Base-by-base conservation (phyloP, 2,888 invertebrate genomes). In the Hydraecia micacea region DNA sequence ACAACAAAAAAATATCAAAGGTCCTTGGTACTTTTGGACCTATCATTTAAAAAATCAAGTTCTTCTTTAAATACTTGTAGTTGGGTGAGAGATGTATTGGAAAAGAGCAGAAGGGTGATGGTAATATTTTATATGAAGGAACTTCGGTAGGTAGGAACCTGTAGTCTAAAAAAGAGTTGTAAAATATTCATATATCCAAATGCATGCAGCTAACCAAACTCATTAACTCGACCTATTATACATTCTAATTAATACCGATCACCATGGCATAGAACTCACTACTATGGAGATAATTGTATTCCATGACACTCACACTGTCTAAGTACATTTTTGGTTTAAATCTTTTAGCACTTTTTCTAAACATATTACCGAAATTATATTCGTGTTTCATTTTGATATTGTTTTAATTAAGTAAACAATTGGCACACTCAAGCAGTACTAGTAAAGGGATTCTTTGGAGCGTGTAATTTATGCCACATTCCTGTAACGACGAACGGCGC, bases 391-490 rank as follows among this genome's bases (percentile, higher is more conserved):
- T 69, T 52, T 70, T 52, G 25, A 52, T 28, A 25, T 70, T n/a
- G 11, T n/a, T 36, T 36, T 39, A 36, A 36, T 52, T n/a, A 25
- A 52, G 25, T 70, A n/a, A 36, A 52, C 25, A 70, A 39, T 18
- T 58, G 18, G 39, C 6, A 55, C 11, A 55, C 7, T 70, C 11
- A 39, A n/a, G 60, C 15, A 60, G 15, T 28, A 60, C n/a, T 58
- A 32, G 25, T 55, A 58, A 18, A n/a, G 6, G n/a, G 39, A 58
- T 28, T 58, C 39, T 58, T 58, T 62, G 42, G 42, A 71, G 42
- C 42, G 60, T 60, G 28, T 60, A 60, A 60, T 58, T n/a, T 71
- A 71, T 71, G 28, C 58, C 13, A 60, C 71, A 71, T 71, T 42
- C 42, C 58, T 39, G 39, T 42, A 28, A 21, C 39, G 39, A 58